Conservation (phyloP, 2,888 invertebrate genomes). For the Volucella inanis region DNA sequence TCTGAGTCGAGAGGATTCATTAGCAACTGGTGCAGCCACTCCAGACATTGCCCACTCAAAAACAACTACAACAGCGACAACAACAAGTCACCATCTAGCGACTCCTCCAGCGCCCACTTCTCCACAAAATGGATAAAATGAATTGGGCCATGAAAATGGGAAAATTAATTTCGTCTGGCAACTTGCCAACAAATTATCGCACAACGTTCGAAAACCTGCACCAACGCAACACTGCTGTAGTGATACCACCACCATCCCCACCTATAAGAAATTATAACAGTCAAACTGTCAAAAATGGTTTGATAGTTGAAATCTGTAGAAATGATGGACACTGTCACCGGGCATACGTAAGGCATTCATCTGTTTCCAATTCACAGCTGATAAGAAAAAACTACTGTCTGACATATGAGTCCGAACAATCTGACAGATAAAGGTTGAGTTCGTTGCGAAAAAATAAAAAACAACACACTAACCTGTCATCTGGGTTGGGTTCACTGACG, state of each 20-base stretch:
- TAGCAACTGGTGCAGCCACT: slow-evolving; percentile 12
- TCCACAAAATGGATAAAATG: slow-evolving; percentile 48
- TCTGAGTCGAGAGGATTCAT: slow-evolving; percentile 5
- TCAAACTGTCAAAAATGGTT: slow-evolving; percentile 2
- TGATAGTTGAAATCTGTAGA: slow-evolving; percentile 31
- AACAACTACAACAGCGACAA: background rate
- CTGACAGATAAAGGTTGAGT: background rate
- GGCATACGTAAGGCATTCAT: background rate
- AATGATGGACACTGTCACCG: slow-evolving; percentile 32
- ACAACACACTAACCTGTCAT: background rate
- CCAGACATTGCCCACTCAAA: background rate
- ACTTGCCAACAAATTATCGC: slow-evolving; percentile 38
- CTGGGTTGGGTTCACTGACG: background rate
- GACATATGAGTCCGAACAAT: background rate
- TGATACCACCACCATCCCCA: background rate
- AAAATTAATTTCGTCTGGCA: slow-evolving; percentile 49
- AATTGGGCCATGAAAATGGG: slow-evolving; percentile 54
- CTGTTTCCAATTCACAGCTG: slow-evolving; percentile 2
- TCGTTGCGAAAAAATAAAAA: background rate
- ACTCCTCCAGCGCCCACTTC: slow-evolving; percentile 3
- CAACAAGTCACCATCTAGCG: background rate
- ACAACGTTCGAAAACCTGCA: slow-evolving; percentile 2
- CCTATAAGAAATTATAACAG: slow-evolving; percentile 36
- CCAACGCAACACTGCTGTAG: background rate
- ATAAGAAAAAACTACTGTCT: slow-evolving; percentile 4